These are phyloP conservation scores for Knipowitschia caucasica DNA, from an alignment of 2,797 vertebrate species.

Conservation along the genomic window DNA sequence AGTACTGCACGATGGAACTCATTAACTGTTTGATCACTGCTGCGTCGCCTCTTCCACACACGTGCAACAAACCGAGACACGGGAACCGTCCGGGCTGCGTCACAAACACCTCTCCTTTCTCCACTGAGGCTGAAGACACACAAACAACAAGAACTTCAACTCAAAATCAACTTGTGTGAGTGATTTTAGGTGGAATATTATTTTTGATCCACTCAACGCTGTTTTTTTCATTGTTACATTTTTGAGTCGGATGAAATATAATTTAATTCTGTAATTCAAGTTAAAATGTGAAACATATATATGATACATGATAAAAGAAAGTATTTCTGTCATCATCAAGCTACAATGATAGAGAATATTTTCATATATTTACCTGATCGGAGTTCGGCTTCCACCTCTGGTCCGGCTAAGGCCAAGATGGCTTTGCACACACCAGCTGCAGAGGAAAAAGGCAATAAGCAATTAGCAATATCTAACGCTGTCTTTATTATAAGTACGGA, in stretches of 20 bases:
- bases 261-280: too few species aligned
- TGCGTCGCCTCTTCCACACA: conserved; percentile 32
- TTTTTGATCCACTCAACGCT: too few species aligned
- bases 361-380: conserved; percentile 41
- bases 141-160: not conserved
- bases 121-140: conserved; percentile 9
- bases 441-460: not conserved
- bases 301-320: too few species aligned
- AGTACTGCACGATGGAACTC: conserved; percentile 30
- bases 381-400: conserved; percentile 39
- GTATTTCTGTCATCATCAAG: not conserved
- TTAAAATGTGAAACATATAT: too few species aligned
- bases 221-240: too few species aligned
- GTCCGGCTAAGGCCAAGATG: conserved; percentile 54
- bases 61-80: conserved; percentile 55
- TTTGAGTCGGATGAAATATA: too few species aligned
- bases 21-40: conserved; percentile 32
- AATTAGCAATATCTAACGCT: not conserved
- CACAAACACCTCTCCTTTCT: conserved; percentile 19
- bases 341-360: not conserved
- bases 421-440: conserved; percentile 62
- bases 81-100: conserved; percentile 50
- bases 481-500: too few species aligned
- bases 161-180: not conserved
- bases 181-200: too few species aligned